Base-by-base conservation (phyloP, 2,797 vertebrate genomes). In the Pangasius krempfi region DNA sequence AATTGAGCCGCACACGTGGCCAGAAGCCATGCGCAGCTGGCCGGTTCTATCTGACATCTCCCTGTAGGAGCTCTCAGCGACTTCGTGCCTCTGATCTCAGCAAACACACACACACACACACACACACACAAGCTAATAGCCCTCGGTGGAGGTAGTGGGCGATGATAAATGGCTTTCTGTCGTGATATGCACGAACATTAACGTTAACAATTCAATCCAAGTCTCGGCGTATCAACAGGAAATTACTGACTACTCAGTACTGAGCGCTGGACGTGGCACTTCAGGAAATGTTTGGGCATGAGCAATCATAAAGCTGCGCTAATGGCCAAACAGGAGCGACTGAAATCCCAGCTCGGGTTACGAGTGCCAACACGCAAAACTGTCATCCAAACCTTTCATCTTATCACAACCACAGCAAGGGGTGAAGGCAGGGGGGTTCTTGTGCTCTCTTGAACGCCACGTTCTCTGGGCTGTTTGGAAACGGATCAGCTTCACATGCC, bases 1-100 rank as follows among this genome's bases (percentile, higher is more conserved):
- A 96, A 96, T 96, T 90, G 93, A 95, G 94, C 93, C 82, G 91
- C 92, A 93, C 93, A 85, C 88, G 54, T 82, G 73, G 10, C 62
- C 91, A 84, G 75, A 30, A 87, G 75, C 86, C 86, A 54, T 56
- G 62, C 30, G 4, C 86, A 87, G 89, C 84, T 68, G 86, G 90
- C 78, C 64, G 62, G 52, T 78, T 87, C 62, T 86, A 87, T 64
- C 87, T 86, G 88, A 90, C 80, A 90, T 88, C 72, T 89, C 85
- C 82, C 83, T 68, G 85, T 78, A 86, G 90, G 78, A 85, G 82
- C 87, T 80, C 40, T 86, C 50, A 81, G 82, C 64, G 70, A 72
- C 80, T 88, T 52, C 8, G 37, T 64, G 68, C 16, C 81, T 91
- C 88, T 73, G 73, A 85, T 88, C 87, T 76, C 89, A 4, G 75